phyloP scores from a whole-genome alignment of 2,888 invertebrate genomes.

The Agonopterix subpropinquella region DNA sequence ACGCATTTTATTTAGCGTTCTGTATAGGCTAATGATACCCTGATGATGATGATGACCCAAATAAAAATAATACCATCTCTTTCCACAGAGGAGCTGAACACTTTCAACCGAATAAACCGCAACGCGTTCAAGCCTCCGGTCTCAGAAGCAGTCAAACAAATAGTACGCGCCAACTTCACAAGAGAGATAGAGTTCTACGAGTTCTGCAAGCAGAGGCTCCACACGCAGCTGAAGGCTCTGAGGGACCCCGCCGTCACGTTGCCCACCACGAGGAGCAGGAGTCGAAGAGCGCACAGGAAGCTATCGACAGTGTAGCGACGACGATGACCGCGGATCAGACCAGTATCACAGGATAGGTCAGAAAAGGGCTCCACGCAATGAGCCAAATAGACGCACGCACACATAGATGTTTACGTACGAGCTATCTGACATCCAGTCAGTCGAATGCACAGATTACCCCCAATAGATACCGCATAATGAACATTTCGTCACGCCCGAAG shows the following conservation, averaged over 20 bases:
- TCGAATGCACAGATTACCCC: too few relatives aligned
- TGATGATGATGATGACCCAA: too few relatives aligned
- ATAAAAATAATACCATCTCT: not conserved
- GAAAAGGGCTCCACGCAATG: too few relatives aligned
- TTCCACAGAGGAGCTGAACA: conserved; percentile 84
- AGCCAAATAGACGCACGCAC: too few relatives aligned
- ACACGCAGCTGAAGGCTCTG: conserved; percentile 85
- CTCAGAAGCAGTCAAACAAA: conserved; percentile 88
- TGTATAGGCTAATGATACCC: too few relatives aligned
- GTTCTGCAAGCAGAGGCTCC: conserved; percentile 89
- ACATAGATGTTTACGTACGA: too few relatives aligned
- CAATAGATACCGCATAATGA: too few relatives aligned
- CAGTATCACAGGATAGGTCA: too few relatives aligned
- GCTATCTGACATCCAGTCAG: too few relatives aligned
- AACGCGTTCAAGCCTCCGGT: conserved; percentile 93
- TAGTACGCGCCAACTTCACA: conserved; percentile 90
- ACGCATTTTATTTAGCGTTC: too few relatives aligned
- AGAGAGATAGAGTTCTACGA: conserved; percentile 94
- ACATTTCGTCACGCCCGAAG: too few relatives aligned
- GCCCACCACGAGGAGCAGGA: conserved; percentile 30
- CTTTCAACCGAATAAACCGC: conserved; percentile 86
- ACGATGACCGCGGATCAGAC: not conserved
- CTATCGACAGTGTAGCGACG: conserved; percentile 20
- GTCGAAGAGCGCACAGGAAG: conserved; percentile 27
- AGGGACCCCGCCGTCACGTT: conserved; percentile 65